phyloP scores from a whole-genome alignment of 1,140 invertebrate genomes.

The Spodoptera frugiperda region DNA sequence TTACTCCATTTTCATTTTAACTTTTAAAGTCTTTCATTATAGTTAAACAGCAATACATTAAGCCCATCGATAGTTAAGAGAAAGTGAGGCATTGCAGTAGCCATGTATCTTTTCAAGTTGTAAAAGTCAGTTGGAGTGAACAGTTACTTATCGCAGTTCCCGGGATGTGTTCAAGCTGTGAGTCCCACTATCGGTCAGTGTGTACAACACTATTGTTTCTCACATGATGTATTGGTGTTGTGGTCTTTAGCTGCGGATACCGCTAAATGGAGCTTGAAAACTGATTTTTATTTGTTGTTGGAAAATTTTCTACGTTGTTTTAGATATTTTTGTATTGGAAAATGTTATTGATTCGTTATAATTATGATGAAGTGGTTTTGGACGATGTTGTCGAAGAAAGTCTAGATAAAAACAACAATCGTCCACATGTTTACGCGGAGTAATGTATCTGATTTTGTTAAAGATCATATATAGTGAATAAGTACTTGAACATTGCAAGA shows the following conservation, averaged over 20 bases:
- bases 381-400: neutral
- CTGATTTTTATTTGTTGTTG: conserved; percentile 12
- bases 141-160: conserved; percentile 21
- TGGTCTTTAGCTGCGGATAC: neutral
- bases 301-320: neutral
- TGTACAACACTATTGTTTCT: conserved; percentile 26
- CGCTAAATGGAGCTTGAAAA: conserved; percentile 27
- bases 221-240: conserved; percentile 23
- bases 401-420: too few species aligned
- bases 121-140: conserved; percentile 30
- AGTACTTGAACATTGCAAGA: too few species aligned
- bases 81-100: conserved; percentile 18
- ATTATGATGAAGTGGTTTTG: too few species aligned
- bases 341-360: neutral
- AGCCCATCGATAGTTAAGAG: neutral
- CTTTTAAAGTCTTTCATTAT: neutral
- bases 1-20: too few species aligned
- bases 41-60: neutral
- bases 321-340: neutral
- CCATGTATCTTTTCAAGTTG: conserved; percentile 23
- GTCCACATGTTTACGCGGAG: too few species aligned
- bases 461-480: too few species aligned
- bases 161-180: conserved; percentile 5
- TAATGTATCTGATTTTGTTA: too few species aligned
- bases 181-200: conserved; percentile 17